These are phyloP conservation scores for Sprattus sprattus DNA, from an alignment of 2,113 vertebrate species.

Conservation along the genomic window DNA sequence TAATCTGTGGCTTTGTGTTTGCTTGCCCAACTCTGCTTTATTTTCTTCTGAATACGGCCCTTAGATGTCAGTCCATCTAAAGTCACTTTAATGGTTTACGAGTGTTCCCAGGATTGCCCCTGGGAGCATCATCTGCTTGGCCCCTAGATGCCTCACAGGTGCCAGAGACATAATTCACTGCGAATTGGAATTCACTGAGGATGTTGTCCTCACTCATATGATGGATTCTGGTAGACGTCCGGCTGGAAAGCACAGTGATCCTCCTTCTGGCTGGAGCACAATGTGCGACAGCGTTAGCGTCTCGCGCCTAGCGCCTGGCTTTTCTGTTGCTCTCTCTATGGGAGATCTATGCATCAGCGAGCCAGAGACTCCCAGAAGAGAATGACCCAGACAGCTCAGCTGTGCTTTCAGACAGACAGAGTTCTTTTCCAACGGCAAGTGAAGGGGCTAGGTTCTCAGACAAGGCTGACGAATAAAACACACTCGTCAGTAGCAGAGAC, in stretches of 20 bases:
- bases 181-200: background rate
- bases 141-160: background rate
- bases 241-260: background rate
- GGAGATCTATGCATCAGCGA: background rate
- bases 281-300: background rate
- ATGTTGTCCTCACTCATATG: background rate
- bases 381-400: slow-evolving; percentile 1
- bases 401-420: slow-evolving; percentile 8
- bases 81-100: background rate
- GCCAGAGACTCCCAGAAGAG: slow-evolving; percentile 1
- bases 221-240: background rate
- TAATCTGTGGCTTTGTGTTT: background rate
- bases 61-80: background rate
- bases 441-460: background rate
- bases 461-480: background rate
- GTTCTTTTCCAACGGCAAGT: background rate
- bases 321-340: background rate
- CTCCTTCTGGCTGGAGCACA: background rate
- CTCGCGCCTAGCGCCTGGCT: background rate
- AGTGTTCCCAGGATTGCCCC: background rate
- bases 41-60: background rate
- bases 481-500: background rate
- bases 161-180: background rate
- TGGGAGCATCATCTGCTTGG: background rate
- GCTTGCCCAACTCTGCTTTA: background rate